A percentile compares a stretch with the other conserved stretches of the same genome.
Evolutionary conservation across 2,888 invertebrate species (phyloP).

Genomic region (Drosophila dives): DNA sequence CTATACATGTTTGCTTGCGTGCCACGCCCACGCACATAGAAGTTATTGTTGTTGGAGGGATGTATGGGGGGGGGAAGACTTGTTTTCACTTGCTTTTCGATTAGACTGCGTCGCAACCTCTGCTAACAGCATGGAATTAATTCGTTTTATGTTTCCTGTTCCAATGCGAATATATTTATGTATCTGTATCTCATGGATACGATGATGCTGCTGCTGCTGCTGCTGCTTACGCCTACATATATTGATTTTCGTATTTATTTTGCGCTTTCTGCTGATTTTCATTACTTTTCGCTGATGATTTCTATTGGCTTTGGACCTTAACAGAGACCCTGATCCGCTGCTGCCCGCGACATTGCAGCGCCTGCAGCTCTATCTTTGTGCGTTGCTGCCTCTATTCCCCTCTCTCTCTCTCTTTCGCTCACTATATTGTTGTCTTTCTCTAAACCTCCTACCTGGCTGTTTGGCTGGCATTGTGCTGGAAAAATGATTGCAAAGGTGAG

Average conservation of each 20-base stretch:
- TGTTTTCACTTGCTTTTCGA: constrained; percentile 79
- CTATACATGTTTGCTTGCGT: constrained; percentile 63
- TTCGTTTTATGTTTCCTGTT: constrained; percentile 79
- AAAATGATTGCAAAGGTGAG: constrained; percentile 78
- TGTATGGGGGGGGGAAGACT: constrained; percentile 9
- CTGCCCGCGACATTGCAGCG: constrained; percentile 36
- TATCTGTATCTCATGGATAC: constrained; percentile 59
- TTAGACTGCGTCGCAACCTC: constrained; percentile 60
- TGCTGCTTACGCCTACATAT: constrained; percentile 77
- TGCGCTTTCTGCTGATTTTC: constrained; percentile 68
- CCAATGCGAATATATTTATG: constrained; percentile 46
- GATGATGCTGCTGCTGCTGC: constrained; percentile 38
- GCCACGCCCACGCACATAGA: constrained; percentile 58
- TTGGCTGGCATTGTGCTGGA: constrained; percentile 46
- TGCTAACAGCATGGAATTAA: constrained; percentile 72
- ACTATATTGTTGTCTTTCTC: constrained; percentile 9
- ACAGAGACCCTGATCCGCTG: constrained; percentile 12
- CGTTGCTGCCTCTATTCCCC: constrained; percentile 11
- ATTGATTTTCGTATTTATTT: constrained; percentile 79
- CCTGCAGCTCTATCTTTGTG: constrained; percentile 58
- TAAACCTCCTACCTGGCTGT: constrained; percentile 22
- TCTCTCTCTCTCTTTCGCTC: constrained; percentile 1
- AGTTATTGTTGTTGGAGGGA: constrained; percentile 52
- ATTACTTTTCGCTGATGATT: constrained; percentile 68
- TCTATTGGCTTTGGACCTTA: constrained; percentile 62